Conservation (phyloP, 1,140 invertebrate species). For the Macrosteles quadrilineatus region DNA sequence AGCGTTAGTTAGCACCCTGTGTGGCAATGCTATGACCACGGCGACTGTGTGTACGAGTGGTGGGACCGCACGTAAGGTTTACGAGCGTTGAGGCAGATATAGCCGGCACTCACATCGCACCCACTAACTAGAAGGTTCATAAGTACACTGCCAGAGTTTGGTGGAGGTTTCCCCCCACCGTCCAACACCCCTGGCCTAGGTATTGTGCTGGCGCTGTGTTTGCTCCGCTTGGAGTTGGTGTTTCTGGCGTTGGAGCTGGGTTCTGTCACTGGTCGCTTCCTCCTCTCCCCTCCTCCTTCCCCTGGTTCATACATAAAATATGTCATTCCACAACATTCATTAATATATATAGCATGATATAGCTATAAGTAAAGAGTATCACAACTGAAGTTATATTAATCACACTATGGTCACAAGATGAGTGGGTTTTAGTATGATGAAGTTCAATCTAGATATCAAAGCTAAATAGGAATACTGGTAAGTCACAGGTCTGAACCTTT, state of each 20-base stretch:
- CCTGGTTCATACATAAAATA: background rate
- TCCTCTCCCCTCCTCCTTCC: conserved; percentile 11
- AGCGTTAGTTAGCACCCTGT: conserved; percentile 11
- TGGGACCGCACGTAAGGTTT: conserved; percentile 31
- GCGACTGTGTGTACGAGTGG: conserved; percentile 22
- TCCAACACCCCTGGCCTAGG: conserved; percentile 32
- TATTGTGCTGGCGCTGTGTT: conserved; percentile 25
- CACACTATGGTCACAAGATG: too few relatives aligned
- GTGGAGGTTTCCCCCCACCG: conserved; percentile 44
- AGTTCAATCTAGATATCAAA: too few relatives aligned
- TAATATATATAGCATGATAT: background rate
- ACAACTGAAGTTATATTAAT: too few relatives aligned
- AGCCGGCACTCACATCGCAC: conserved; percentile 87
- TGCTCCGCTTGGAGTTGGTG: conserved; percentile 35
- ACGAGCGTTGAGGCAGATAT: conserved; percentile 65
- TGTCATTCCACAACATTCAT: background rate
- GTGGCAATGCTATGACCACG: conserved; percentile 18
- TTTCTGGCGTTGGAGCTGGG: conserved; percentile 16
- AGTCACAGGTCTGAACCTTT: too few relatives aligned
- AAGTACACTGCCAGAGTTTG: conserved; percentile 66
- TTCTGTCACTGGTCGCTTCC: conserved; percentile 24
- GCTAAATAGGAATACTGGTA: too few relatives aligned
- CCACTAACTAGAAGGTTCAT: conserved; percentile 91
- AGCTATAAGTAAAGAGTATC: background rate
- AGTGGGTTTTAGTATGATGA: too few relatives aligned